Base-by-base conservation (phyloP, 1,140 invertebrate species). In the Lasaia peninsularis region DNA sequence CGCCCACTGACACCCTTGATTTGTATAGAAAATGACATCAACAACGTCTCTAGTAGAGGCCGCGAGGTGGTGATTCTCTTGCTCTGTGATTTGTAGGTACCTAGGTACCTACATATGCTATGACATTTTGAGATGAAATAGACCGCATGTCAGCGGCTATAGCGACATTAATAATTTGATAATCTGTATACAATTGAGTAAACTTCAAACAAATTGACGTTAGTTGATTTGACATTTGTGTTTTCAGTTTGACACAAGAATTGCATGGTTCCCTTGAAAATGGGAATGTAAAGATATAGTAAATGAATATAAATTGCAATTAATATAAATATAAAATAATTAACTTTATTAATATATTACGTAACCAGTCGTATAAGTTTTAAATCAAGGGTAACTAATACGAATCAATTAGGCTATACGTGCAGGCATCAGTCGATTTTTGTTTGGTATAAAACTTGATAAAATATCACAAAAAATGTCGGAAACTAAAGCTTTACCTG, bases 391-490 rank as follows among this genome's bases (percentile, higher is more conserved):
- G 16, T 44, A 20, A 11, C 18, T 44, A 44, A 11, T 44, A 14
- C 40, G 9, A 44, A 18, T 18, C 16, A 44, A 16, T 18, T 44
- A 44, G 18, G 40, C 18, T 14, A 20, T 44, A 44, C 40, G 40
- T 44, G 40, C 40, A 44, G 40, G 18, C 14, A 12, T 18, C 40
- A 44, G 18, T 18, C 18, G 16, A 44, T 72, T n/a, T n/a, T 63
- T 74, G 69, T 80, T 73, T 82, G 71, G 77, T 78, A 55, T 69
- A 75, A 58, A 66, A 73, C 58, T 57, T 67, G 49, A 72, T 71
- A 63, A 70, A 73, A 67, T 67, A 56, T 32, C 60, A 62, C 28
- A 50, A 55, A 78, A 71, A 70, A 88, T 86, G 83, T 84, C 79
- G 70, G 86, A 88, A 52, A 76, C 54, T 49, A 86, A 80, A 70